Evolutionary conservation across 2,113 vertebrate genomes (phyloP).

Genomic region (Uria lomvia): DNA sequence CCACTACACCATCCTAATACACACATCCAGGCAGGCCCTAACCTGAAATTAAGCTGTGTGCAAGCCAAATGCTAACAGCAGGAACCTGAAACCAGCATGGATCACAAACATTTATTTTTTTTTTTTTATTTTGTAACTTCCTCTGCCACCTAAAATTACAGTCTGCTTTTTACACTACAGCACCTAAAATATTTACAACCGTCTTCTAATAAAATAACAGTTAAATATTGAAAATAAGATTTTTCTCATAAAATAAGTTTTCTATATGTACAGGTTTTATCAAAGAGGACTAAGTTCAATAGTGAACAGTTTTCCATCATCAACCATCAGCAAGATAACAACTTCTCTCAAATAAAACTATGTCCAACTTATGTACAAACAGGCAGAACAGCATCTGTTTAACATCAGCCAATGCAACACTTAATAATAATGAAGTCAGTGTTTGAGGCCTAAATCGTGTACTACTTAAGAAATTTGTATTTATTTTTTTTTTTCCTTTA

Average conservation of each 20-base stretch:
- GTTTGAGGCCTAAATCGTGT: conserved; percentile 10
- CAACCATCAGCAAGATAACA: conserved; percentile 54
- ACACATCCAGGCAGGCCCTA: conserved; percentile 47
- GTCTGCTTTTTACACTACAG: conserved; percentile 75
- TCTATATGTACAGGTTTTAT: conserved; percentile 78
- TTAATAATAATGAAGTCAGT: conserved; percentile 24
- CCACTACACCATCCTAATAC: conserved; percentile 44
- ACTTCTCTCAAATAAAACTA: conserved; percentile 40
- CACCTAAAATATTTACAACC: conserved; percentile 83
- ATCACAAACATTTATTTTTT: conserved; percentile 15
- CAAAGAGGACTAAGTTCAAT: conserved; percentile 68
- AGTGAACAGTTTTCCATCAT: conserved; percentile 65
- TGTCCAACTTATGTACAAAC: conserved; percentile 44
- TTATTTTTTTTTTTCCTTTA: conserved; percentile 56
- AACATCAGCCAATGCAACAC: conserved; percentile 60
- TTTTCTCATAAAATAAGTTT: conserved; percentile 82
- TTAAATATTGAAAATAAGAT: conserved; percentile 86
- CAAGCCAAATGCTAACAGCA: conserved; percentile 32
- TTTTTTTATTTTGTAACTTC: conserved; percentile 73
- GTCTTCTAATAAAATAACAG: conserved; percentile 82
- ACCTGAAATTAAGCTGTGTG: conserved; percentile 46
- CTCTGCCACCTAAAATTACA: conserved; percentile 72
- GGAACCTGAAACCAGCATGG: conserved; percentile 67
- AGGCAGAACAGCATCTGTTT: conserved; percentile 56
- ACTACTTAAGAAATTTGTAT: conserved; percentile 45